Conservation (phyloP, 2,888 invertebrate species). For the Rhaphigaster nebulosa region DNA sequence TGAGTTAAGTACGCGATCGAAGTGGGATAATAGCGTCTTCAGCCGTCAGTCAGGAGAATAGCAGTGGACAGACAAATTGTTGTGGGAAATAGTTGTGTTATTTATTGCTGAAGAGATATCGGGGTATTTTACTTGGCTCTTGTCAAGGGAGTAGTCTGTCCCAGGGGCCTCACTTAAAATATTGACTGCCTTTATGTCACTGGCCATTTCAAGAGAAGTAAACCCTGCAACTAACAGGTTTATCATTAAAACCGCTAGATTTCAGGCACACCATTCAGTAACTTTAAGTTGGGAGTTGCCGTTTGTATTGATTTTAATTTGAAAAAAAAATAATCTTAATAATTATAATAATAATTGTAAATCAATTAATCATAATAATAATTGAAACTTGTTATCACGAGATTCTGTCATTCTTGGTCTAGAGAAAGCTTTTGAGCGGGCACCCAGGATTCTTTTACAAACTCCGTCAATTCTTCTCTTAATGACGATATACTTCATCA, state of each 20-base stretch:
- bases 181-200: neutral
- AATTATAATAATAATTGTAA: too few relatives aligned
- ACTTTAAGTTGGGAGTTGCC: neutral
- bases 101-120: neutral
- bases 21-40: conserved; percentile 1
- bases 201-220: neutral
- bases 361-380: too few relatives aligned
- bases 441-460: too few relatives aligned
- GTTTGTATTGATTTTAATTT: too few relatives aligned
- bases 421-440: too few relatives aligned
- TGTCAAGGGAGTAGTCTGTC: neutral
- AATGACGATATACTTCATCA: too few relatives aligned
- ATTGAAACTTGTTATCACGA: too few relatives aligned
- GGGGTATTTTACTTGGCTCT: neutral
- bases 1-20: conserved; percentile 7
- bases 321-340: too few relatives aligned
- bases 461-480: too few relatives aligned
- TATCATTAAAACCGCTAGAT: neutral
- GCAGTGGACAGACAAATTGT: neutral
- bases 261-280: neutral
- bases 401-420: too few relatives aligned
- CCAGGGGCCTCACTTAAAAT: neutral
- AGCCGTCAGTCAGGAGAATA: neutral
- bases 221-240: neutral
- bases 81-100: neutral